These are phyloP conservation scores for Galbula dea DNA, from an alignment of 2,113 vertebrate species.

Conservation along the genomic window DNA sequence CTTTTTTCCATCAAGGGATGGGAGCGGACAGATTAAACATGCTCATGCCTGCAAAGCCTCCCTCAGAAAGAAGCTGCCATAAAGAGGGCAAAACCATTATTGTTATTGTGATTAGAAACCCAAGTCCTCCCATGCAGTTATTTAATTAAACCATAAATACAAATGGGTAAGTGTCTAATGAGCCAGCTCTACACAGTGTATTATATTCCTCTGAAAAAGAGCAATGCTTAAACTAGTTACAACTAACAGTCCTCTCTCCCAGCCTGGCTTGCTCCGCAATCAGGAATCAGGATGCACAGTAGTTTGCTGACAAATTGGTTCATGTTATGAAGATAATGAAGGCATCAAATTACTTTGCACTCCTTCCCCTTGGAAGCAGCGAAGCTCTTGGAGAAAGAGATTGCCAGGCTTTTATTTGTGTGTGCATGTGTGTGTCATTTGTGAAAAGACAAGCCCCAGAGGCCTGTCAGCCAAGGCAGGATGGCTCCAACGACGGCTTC, in stretches of 20 bases:
- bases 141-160: slow-evolving; percentile 65
- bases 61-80: not conserved
- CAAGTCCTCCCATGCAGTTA: slow-evolving; percentile 7
- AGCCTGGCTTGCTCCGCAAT: slow-evolving; percentile 27
- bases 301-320: slow-evolving; percentile 68
- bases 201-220: slow-evolving; percentile 48
- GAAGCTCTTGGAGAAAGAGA: slow-evolving; percentile 12
- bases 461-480: not conserved
- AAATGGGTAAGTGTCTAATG: slow-evolving; percentile 44
- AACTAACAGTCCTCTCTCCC: slow-evolving; percentile 33
- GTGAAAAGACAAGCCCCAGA: slow-evolving; percentile 5
- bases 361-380: slow-evolving; percentile 55
- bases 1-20: not conserved
- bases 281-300: slow-evolving; percentile 41
- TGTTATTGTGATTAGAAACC: not conserved
- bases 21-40: not conserved
- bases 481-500: not conserved
- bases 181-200: slow-evolving; percentile 23
- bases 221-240: slow-evolving; percentile 17
- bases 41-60: not conserved
- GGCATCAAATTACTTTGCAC: slow-evolving; percentile 61
- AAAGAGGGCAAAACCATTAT: not conserved
- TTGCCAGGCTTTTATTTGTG: slow-evolving; percentile 47
- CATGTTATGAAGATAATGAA: slow-evolving; percentile 65
- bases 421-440: not conserved